Percentiles rank a stretch among this genome's conserved stretches.
phyloP scores from a whole-genome alignment of 2,113 vertebrate genomes.

The Thymallus thymallus region DNA sequence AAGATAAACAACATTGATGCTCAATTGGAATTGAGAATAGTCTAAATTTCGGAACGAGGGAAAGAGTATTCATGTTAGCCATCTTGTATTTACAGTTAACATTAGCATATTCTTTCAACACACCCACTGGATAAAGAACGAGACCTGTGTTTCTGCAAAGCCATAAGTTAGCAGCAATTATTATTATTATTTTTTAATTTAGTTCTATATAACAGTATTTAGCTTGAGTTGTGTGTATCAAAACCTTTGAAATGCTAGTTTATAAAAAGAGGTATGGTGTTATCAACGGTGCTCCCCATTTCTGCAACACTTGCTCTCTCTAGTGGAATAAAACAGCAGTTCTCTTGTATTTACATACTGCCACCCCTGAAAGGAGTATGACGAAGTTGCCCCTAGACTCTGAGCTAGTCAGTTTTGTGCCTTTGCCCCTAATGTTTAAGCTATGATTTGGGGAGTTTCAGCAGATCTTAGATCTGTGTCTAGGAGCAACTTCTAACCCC shows the following conservation, averaged over 20 bases:
- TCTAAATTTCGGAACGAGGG: slow-evolving; percentile 51
- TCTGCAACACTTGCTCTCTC: slow-evolving; percentile 70
- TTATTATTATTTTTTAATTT: slow-evolving; percentile 55
- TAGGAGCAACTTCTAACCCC: slow-evolving; percentile 32
- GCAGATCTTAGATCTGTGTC: slow-evolving; percentile 27
- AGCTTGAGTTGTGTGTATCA: slow-evolving; percentile 68
- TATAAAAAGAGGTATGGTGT: slow-evolving; percentile 80
- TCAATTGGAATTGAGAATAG: slow-evolving; percentile 60
- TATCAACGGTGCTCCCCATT: slow-evolving; percentile 65
- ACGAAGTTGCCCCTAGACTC: slow-evolving; percentile 56
- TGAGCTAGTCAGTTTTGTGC: slow-evolving; percentile 37
- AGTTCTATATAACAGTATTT: slow-evolving; percentile 64
- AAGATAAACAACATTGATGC: slow-evolving; percentile 67
- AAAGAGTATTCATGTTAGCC: slow-evolving; percentile 60
- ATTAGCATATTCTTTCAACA: slow-evolving; percentile 15
- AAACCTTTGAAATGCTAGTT: slow-evolving; percentile 75
- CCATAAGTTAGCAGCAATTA: slow-evolving; percentile 41
- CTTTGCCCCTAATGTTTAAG: slow-evolving; percentile 32
- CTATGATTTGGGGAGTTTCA: slow-evolving; percentile 12
- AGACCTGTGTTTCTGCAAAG: neutral
- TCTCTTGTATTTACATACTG: slow-evolving; percentile 63
- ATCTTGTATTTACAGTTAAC: slow-evolving; percentile 62
- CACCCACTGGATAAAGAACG: slow-evolving; percentile 6
- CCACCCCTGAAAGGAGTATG: slow-evolving; percentile 45
- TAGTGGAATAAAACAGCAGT: slow-evolving; percentile 70